Evolutionary conservation across 92 coral and sea anemone genomes (phyloP).

Genomic region (Pocillopora grandis): DNA sequence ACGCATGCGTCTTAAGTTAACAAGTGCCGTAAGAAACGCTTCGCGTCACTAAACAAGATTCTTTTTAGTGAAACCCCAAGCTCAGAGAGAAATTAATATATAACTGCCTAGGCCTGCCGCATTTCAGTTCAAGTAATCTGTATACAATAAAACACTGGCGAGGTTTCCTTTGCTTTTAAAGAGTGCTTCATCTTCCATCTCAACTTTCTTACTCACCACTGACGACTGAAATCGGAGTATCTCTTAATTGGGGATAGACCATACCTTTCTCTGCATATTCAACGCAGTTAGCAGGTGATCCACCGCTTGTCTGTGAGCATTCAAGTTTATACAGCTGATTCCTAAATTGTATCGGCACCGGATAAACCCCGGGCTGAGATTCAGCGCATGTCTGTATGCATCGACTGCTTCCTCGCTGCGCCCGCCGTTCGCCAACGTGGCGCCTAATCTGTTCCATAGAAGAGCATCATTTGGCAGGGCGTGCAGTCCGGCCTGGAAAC

Average conservation of each 20-base stretch:
- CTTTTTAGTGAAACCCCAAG: not conserved
- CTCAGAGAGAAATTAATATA: not conserved
- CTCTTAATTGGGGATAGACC: too few species aligned
- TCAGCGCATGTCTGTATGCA: constrained; percentile 97
- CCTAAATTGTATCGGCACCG: constrained; percentile 97
- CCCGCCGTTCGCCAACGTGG: constrained; percentile 98
- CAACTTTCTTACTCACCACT: not conserved
- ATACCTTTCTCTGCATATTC: constrained; percentile 93
- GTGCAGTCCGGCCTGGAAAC: constrained; percentile 91
- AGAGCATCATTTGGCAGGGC: constrained; percentile 86
- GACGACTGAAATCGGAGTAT: not conserved
- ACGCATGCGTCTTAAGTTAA: too few species aligned
- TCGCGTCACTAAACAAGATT: not conserved
- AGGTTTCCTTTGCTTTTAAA: not conserved
- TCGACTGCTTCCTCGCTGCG: constrained; percentile 99
- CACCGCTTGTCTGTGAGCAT: constrained; percentile 90
- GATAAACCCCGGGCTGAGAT: constrained; percentile 93
- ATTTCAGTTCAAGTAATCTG: too few species aligned
- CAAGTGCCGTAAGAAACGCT: not conserved
- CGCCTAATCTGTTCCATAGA: constrained; percentile 97
- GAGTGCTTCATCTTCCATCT: not conserved
- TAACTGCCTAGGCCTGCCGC: too few species aligned
- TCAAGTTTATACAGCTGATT: constrained; percentile 92
- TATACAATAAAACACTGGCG: not conserved
- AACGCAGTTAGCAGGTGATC: constrained; percentile 91